A percentile compares a stretch with the other conserved stretches of the same genome.
Conservation (phyloP, 2,113 vertebrate genomes). For the Ondatra zibethicus region DNA sequence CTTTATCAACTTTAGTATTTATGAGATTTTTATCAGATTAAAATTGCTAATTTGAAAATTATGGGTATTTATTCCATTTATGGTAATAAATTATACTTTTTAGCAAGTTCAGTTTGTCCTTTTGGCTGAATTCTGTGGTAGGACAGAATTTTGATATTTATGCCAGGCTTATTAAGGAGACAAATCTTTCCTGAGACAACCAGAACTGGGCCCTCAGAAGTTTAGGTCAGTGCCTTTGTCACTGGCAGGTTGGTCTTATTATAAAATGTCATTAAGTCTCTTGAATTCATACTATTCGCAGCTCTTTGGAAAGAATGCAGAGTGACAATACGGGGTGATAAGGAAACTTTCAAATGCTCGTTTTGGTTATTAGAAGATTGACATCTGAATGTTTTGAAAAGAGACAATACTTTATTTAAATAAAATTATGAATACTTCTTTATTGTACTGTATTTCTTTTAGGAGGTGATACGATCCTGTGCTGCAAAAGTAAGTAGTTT, state of each 20-base stretch:
- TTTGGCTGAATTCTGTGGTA: background rate
- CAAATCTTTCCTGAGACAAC: background rate
- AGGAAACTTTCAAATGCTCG: background rate
- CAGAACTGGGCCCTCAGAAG: background rate
- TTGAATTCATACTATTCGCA: slow-evolving; percentile 12
- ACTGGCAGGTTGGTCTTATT: background rate
- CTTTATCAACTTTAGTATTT: background rate
- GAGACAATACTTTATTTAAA: slow-evolving; percentile 36
- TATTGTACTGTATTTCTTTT: slow-evolving; percentile 60
- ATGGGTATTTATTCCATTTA: background rate
- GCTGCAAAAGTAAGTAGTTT: slow-evolving; percentile 69
- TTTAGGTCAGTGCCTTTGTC: background rate
- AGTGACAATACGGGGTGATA: background rate
- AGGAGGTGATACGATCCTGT: slow-evolving; percentile 70
- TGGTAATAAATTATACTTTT: background rate
- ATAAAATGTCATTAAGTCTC: background rate
- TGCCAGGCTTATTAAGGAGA: background rate
- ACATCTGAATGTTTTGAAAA: slow-evolving; percentile 22
- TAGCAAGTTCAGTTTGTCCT: background rate
- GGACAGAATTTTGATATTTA: slow-evolving; percentile 3
- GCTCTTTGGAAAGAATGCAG: background rate
- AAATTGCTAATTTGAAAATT: slow-evolving; percentile 36
- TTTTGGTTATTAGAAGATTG: slow-evolving; percentile 50
- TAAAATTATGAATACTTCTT: slow-evolving; percentile 48
- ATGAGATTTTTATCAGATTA: background rate